Base-by-base conservation (phyloP, 2,797 vertebrate genomes). In the Pipistrellus nathusii region DNA sequence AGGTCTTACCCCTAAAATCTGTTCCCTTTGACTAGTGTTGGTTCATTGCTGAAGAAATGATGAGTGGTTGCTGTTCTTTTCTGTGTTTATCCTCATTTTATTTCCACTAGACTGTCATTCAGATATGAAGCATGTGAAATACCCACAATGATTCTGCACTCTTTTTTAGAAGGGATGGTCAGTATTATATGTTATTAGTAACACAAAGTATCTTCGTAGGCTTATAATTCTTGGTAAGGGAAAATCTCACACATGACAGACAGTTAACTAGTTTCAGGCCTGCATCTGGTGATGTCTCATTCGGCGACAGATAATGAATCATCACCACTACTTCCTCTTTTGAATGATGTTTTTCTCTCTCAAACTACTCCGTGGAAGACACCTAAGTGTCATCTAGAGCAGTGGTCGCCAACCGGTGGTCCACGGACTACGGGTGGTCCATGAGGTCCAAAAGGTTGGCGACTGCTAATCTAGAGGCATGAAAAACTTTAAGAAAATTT, bases 301-400 rank as follows among this genome's bases (percentile, higher is more conserved):
- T 82, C 4, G 41, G 13, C n/a, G 59, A 30, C 21, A 69, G 44
- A n/a, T 71, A 64, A 27, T 75, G 32, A 51, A 20, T 71, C 32
- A 2, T 57, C 17, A 9, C 9, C 6, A 5, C 8, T 15, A 18
- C 23, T 75, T 91, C 17, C 59, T 91, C 3, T 59, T 86, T 51
- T 84, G 53, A 91, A 77, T 69, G 64, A 76, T 69, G 55, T 69
- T 89, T 85, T 77, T 75, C 38, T 46, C 48, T 77, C 46, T 86
- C 35, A 78, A 41, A 6, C 48, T 66, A 1, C 23, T 11, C 44
- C 57, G 0, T 82, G 30, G 71, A 88, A 66, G 32, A 90, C 3
- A 51, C 25, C 27, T 90, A 14, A 55, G 11, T 92, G 85, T 72
- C 57, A 78, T 35, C 32, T 8, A 20, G 25, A 62, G 59, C 59